phyloP scores from a whole-genome alignment of 2,113 vertebrate species.

The Hystrix cristata region DNA sequence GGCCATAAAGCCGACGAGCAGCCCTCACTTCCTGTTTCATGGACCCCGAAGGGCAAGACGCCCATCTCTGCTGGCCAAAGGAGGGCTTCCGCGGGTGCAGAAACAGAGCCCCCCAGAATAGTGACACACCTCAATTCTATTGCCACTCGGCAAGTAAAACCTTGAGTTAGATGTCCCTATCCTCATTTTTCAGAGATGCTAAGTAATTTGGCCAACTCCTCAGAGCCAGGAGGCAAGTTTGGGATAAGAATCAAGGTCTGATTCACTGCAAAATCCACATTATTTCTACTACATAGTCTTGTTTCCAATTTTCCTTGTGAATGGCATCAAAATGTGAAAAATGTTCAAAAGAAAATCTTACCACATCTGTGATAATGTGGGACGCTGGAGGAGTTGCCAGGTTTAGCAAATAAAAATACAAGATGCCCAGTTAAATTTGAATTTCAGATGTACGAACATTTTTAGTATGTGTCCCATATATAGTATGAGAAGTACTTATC shows the following conservation, averaged over 20 bases:
- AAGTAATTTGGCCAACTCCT: not conserved
- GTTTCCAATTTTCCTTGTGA: conserved; percentile 39
- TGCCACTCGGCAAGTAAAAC: not conserved
- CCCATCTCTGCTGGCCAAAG: not conserved
- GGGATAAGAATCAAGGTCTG: conserved; percentile 25
- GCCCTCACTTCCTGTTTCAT: not conserved
- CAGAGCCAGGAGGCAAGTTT: not conserved
- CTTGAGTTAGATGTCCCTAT: not conserved
- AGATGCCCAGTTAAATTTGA: not conserved
- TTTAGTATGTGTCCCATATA: not conserved
- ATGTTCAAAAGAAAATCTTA: conserved; percentile 23
- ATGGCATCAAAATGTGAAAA: not conserved
- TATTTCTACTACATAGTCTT: not conserved
- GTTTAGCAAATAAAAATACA: conserved; percentile 44
- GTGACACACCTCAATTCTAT: not conserved
- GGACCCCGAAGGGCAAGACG: not conserved
- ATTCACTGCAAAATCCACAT: not conserved
- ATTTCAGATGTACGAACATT: not conserved
- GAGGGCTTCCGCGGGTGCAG: not conserved
- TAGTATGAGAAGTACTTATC: not conserved
- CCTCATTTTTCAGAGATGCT: not conserved
- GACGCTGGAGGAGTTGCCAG: not conserved
- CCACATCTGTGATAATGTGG: not conserved
- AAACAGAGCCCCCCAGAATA: not conserved
- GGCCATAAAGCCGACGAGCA: too few species aligned